Base-by-base conservation (phyloP, 2,797 vertebrate species). In the Phaenicophaeus curvirostris region DNA sequence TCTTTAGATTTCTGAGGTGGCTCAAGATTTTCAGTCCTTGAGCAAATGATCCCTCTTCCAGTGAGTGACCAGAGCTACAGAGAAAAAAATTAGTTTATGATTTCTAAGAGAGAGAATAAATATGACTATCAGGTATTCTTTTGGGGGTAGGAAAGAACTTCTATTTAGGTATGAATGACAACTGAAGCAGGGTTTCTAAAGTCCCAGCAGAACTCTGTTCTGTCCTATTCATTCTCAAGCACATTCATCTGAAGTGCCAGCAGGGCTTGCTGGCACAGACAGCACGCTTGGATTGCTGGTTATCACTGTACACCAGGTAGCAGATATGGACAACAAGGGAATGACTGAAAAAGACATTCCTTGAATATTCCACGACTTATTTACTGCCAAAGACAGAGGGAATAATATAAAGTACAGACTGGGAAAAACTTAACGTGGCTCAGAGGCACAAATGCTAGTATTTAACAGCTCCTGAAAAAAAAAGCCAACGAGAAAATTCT, bases 231-330 rank as follows among this genome's bases (percentile, higher is more conserved):
- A 66, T 69, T 88, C 79, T 84, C 1, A 1, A 75, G 66, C 46
- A 35, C 61, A 85, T 65, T 67, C 0, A 0, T 78, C 66, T 78
- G 44, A 76, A 62, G 33, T 8, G 12, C 59, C 91, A 91, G 48
- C 51, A 46, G 18, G 75, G 61, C 54, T 85, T 55, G n/a, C 74
- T 92, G 93, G 63, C 87, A 82, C 44, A n/a, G 48, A 44, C 73
- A 84, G 73, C 39, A 33, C 1, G 0, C 62, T 44, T 48, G 39
- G 20, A 84, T 66, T 78, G 42, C 85, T 88, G 59, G 85, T 95
- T 96, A 94, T 94, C 83, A 63, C 87, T 53, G 44, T 14, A 37
- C 42, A 61, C 28, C 96, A 94, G 95, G 83, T 93, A 94, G 54
- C 83, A 90, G 51, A 82, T 93, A 94, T 63, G 48, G 59, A 88